Percentiles rank a stretch among this genome's conserved stretches.
Evolutionary conservation across 2,888 invertebrate species (phyloP).

Genomic region (Pseudanteris insignis): DNA sequence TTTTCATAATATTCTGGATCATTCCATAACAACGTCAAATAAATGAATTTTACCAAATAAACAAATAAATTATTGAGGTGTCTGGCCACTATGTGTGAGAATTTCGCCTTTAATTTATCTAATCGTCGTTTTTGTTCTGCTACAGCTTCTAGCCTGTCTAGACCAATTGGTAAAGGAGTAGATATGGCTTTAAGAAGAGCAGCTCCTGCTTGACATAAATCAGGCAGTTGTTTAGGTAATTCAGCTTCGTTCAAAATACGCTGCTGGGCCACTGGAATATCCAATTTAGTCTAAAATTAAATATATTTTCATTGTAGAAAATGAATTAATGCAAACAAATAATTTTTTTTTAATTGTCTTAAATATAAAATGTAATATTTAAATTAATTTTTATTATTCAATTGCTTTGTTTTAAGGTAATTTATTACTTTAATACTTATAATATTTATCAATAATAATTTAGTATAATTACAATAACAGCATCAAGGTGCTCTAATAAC

Average conservation of each 20-base stretch:
- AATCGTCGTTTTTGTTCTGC: slow-evolving; percentile 83
- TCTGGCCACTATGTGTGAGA: slow-evolving; percentile 84
- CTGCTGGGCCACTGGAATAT: slow-evolving; percentile 75
- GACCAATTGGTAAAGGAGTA: slow-evolving; percentile 58
- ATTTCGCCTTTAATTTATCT: slow-evolving; percentile 80
- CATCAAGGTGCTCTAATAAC: slow-evolving; percentile 80
- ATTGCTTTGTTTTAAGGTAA: too few relatives aligned
- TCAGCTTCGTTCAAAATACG: slow-evolving; percentile 78
- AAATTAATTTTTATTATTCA: too few relatives aligned
- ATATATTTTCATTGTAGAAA: too few relatives aligned
- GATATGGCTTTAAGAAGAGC: slow-evolving; percentile 78
- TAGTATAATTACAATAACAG: slow-evolving; percentile 73
- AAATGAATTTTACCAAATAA: slow-evolving; percentile 85
- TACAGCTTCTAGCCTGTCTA: slow-evolving; percentile 74
- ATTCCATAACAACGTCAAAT: too few relatives aligned
- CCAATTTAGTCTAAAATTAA: slow-evolving; percentile 72
- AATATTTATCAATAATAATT: too few relatives aligned
- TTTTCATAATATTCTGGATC: too few relatives aligned
- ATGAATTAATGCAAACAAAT: too few relatives aligned
- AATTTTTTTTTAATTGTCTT: too few relatives aligned
- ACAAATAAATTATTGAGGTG: slow-evolving; percentile 95
- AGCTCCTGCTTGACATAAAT: slow-evolving; percentile 77
- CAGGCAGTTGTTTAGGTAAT: slow-evolving; percentile 72
- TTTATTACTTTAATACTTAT: too few relatives aligned
- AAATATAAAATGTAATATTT: too few relatives aligned